Evolutionary conservation across 2,888 invertebrate genomes (phyloP).

Genomic region (Mesodorylaimus sp.): DNA sequence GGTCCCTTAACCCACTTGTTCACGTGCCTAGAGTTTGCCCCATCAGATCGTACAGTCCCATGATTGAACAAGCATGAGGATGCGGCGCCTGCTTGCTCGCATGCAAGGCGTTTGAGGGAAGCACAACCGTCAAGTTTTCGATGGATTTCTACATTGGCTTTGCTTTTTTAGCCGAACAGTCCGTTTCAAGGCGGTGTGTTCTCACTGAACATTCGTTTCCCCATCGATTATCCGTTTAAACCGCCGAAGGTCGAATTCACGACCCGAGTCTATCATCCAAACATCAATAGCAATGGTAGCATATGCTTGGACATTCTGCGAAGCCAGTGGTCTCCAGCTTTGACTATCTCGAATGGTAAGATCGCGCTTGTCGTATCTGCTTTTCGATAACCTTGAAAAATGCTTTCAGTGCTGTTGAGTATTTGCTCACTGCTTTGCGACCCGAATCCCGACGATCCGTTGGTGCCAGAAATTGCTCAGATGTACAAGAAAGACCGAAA

Average conservation of each 20-base stretch:
- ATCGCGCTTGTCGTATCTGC: neutral
- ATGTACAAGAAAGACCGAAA: constrained; percentile 99
- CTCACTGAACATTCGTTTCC: constrained; percentile 99
- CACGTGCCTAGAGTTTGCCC: no score
- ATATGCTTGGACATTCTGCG: constrained; percentile 99
- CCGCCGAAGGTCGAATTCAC: constrained; percentile 98
- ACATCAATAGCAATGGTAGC: constrained; percentile 99
- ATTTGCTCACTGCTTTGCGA: constrained; percentile 99
- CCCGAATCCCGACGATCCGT: constrained; percentile 98
- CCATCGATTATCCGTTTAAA: constrained; percentile 99
- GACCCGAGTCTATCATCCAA: constrained; percentile 99
- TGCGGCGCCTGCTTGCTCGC: no score
- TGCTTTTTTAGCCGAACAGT: constrained; percentile 67
- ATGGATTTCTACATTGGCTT: neutral
- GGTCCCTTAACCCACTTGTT: no score
- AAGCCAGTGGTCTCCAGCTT: constrained; percentile 98
- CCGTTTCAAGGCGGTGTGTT: constrained; percentile 99
- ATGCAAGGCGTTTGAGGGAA: no score
- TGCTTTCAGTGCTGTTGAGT: constrained; percentile 75
- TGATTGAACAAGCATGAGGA: no score
- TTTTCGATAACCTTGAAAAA: neutral
- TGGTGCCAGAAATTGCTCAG: constrained; percentile 99
- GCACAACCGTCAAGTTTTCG: neutral
- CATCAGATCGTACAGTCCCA: no score
- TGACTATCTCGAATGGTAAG: constrained; percentile 97